Percentiles rank a stretch among this genome's conserved stretches.
phyloP scores from a whole-genome alignment of 2,113 vertebrate genomes.

The Balaenoptera acutorostrata region DNA sequence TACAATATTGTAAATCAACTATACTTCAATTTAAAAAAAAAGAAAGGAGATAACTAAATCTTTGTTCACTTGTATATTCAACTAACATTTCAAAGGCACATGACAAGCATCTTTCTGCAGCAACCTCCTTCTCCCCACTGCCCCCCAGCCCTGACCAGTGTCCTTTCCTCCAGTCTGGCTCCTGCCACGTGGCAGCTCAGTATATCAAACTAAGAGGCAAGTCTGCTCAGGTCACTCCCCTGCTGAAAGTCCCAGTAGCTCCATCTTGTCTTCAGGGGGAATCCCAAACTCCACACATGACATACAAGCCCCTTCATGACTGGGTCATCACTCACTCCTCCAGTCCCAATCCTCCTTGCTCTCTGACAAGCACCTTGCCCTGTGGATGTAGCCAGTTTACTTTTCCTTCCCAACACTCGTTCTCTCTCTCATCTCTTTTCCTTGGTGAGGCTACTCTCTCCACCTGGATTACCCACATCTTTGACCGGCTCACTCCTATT shows the following conservation, averaged over 20 bases:
- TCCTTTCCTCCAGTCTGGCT: background rate
- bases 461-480: background rate
- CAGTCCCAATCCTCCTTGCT: rapidly evolving
- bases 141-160: rapidly evolving
- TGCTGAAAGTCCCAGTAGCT: background rate
- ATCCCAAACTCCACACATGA: background rate
- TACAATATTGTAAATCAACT: too few relatives aligned
- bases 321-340: background rate
- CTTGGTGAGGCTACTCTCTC: background rate
- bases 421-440: background rate
- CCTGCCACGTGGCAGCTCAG: background rate
- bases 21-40: too few relatives aligned
- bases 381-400: rapidly evolving
- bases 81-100: background rate
- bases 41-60: background rate
- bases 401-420: background rate
- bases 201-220: background rate
- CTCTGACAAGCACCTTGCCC: rapidly evolving
- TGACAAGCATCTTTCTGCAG: background rate
- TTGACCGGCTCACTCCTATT: background rate
- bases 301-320: rapidly evolving
- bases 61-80: background rate
- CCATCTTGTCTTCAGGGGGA: background rate
- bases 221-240: background rate
- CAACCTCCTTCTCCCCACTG: rapidly evolving